Base-by-base conservation (phyloP, 2,113 vertebrate genomes). In the Myotis yumanensis region DNA sequence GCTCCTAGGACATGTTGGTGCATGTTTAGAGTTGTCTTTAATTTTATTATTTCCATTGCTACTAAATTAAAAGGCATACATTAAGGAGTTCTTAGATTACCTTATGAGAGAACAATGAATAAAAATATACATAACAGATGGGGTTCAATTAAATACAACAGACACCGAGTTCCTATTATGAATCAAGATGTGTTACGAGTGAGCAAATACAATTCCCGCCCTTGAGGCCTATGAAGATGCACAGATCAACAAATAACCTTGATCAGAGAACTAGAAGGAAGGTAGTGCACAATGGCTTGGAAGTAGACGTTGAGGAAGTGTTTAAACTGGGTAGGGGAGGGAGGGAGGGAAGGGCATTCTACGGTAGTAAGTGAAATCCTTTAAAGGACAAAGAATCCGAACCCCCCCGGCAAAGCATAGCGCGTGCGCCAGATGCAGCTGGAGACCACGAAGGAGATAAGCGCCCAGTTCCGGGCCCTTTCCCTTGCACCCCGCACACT, bases 371-470 rank as follows among this genome's bases (percentile, higher is more conserved):
- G 35, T 46, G 86, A 89, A 95, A 89, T 37, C 28, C 23, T 91
- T 79, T 59, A 37, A 86, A 91, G 23, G 32, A 90, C 25, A 86
- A 76, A 30, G 73, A 93, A 93, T 86, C 69, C 62, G 73, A 96
- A 88, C 75, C 32, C 75, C 32, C 23, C 48, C 66, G 20, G 40
- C 18, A 66, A 84, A 95, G 40, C 43, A 80, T 5, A 57, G 10
- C 14, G 16, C 40, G 43, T 52, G 20, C 62, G 72, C 35, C 43
- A 23, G 66, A 96, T 71, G 94, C 77, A 22, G 15, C 57, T 59
- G 80, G 43, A 84, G 32, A 71, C 28, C 52, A 51, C 71, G 72
- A 52, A 57, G 52, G 79, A 43, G 35, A 72, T 72, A 48, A n/a
- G 69, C 15, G 43, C 52, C 23, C n/a, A 86, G 11, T n/a, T 86